These are phyloP conservation scores for Polyploca ridens DNA, from an alignment of 2,888 invertebrate species.

Conservation along the genomic window DNA sequence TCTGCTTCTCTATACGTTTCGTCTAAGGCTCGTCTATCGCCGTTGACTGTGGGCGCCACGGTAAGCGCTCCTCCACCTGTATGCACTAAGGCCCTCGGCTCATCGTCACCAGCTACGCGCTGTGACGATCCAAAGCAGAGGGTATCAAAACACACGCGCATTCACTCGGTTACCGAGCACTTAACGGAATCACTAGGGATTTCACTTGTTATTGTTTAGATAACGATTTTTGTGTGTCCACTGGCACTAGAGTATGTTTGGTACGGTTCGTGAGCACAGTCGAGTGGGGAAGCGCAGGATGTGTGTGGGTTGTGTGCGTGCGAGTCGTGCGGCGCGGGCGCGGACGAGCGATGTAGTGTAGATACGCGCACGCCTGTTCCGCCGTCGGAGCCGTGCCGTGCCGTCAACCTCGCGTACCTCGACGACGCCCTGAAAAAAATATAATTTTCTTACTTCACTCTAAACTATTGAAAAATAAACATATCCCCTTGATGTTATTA, in stretches of 20 bases:
- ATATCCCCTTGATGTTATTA: neutral
- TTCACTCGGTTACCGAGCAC: constrained; percentile 88
- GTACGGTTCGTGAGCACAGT: constrained; percentile 51
- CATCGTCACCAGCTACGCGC: constrained; percentile 92
- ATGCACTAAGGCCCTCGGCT: constrained; percentile 83
- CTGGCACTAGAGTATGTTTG: constrained; percentile 45
- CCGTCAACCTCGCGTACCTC: constrained; percentile 77
- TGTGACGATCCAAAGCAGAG: constrained; percentile 96
- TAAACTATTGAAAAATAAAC: constrained; percentile 11
- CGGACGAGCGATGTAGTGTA: constrained; percentile 71
- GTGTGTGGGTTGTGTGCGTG: constrained; percentile 56
- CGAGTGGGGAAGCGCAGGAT: constrained; percentile 63
- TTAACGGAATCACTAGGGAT: constrained; percentile 74
- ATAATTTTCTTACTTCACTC: constrained; percentile 33
- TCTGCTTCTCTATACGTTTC: constrained; percentile 78
- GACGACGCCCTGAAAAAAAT: constrained; percentile 75
- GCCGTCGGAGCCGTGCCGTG: constrained; percentile 40
- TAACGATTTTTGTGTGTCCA: constrained; percentile 44
- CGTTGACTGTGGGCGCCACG: constrained; percentile 81
- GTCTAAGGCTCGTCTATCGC: constrained; percentile 79
- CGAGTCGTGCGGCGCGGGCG: constrained; percentile 79
- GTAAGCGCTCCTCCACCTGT: constrained; percentile 79
- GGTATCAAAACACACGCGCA: constrained; percentile 96
- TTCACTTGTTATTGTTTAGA: constrained; percentile 60
- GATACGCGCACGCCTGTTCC: constrained; percentile 64